Evolutionary conservation across 1,140 invertebrate genomes (phyloP).

Genomic region (Polypedilum vanderplanki): DNA sequence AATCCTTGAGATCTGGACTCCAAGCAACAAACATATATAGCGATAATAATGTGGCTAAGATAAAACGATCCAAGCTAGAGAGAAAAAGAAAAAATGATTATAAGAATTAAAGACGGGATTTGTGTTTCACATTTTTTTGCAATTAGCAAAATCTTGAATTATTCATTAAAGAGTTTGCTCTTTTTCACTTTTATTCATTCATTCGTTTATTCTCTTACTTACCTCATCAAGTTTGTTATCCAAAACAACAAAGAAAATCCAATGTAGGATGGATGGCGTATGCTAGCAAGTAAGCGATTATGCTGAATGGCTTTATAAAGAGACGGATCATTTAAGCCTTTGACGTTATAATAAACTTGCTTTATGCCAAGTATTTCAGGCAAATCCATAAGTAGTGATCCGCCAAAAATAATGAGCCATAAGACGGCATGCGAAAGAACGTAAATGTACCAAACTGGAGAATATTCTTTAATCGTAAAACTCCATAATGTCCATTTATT

Average conservation of each 20-base stretch:
- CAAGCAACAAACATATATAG: slow-evolving; percentile 49
- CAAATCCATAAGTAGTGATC: slow-evolving; percentile 55
- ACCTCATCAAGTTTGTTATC: slow-evolving; percentile 40
- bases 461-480: slow-evolving; percentile 42
- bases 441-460: slow-evolving; percentile 46
- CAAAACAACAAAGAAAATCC: slow-evolving; percentile 40
- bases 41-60: slow-evolving; percentile 46
- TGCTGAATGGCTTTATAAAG: slow-evolving; percentile 38
- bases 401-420: slow-evolving; percentile 56
- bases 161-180: not conserved
- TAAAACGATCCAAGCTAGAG: slow-evolving; percentile 46
- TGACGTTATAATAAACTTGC: slow-evolving; percentile 44
- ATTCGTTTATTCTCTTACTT: not conserved
- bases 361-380: slow-evolving; percentile 53
- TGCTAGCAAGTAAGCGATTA: slow-evolving; percentile 36
- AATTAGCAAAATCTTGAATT: slow-evolving; percentile 5
- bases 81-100: slow-evolving; percentile 31
- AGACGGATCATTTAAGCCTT: slow-evolving; percentile 35
- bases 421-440: slow-evolving; percentile 46
- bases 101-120: not conserved
- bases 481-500: slow-evolving; percentile 47
- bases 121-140: not conserved
- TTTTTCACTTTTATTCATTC: not conserved
- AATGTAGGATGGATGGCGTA: slow-evolving; percentile 42
- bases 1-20: slow-evolving; percentile 48